Evolutionary conservation across 2,113 vertebrate species (phyloP).

Genomic region (Nothobranchius furzeri): DNA sequence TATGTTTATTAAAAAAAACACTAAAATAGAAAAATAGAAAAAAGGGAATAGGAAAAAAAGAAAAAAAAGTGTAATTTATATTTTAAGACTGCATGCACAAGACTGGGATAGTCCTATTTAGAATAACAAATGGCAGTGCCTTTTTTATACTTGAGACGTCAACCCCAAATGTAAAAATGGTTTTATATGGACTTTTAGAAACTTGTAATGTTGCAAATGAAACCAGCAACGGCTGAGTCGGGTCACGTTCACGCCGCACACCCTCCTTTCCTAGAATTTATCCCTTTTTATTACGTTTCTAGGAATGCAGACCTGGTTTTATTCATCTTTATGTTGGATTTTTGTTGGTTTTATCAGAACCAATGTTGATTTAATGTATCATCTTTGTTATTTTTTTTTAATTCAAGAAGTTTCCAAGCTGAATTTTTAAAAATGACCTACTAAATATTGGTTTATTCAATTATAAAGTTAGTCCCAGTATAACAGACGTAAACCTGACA

Average conservation of each 20-base stretch:
- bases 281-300: too few species aligned
- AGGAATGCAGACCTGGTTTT: too few species aligned
- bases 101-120: conserved; percentile 87
- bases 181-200: conserved; percentile 79
- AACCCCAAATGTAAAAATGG: conserved; percentile 80
- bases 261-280: background rate
- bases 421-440: too few species aligned
- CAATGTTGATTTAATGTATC: too few species aligned
- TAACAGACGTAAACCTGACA: too few species aligned
- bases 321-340: background rate
- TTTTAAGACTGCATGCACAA: conserved; percentile 85
- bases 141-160: conserved; percentile 87
- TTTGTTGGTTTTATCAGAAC: too few species aligned
- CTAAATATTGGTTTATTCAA: too few species aligned
- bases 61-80: conserved; percentile 76
- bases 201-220: conserved; percentile 44
- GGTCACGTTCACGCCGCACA: conserved; percentile 47
- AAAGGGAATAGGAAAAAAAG: conserved; percentile 36
- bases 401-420: too few species aligned
- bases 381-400: too few species aligned
- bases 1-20: conserved; percentile 64
- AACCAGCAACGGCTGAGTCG: conserved; percentile 30
- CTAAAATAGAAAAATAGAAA: conserved; percentile 55
- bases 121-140: conserved; percentile 95
- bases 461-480: too few species aligned